A percentile compares a stretch with the other conserved stretches of the same genome.
These are phyloP conservation scores for Podarcis lilfordi DNA, from an alignment of 2,797 vertebrate genomes.

Conservation along the genomic window DNA sequence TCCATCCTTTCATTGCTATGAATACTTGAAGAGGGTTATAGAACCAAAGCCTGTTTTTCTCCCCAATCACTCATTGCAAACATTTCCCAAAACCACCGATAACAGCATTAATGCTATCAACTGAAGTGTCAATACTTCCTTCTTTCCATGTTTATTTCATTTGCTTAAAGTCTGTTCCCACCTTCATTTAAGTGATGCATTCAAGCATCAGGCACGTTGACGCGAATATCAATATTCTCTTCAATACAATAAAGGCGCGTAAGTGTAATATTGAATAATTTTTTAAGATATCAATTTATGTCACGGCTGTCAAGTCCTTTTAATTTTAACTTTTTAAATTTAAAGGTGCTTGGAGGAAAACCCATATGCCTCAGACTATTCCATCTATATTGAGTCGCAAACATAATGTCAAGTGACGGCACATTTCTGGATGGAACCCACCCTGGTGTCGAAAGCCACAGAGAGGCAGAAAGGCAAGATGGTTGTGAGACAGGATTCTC, in stretches of 20 bases:
- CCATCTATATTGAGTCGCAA: background rate
- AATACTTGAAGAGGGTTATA: no score
- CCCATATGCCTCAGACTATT: background rate
- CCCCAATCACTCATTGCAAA: no score
- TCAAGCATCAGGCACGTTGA: conserved; percentile 52
- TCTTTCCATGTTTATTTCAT: no score
- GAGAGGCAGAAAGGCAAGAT: background rate
- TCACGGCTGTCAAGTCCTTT: conserved; percentile 46
- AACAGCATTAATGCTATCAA: no score
- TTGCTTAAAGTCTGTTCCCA: conserved; percentile 31
- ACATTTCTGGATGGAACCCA: background rate
- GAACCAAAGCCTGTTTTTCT: no score
- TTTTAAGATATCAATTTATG: background rate
- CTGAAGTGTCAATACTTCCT: no score
- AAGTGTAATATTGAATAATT: conserved; percentile 44
- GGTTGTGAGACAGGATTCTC: no score
- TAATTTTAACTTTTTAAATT: conserved; percentile 40
- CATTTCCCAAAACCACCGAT: no score
- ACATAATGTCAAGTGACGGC: background rate
- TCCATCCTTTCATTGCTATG: no score
- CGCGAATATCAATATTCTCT: conserved; percentile 58
- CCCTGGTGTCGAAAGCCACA: no score
- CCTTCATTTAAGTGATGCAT: conserved; percentile 52
- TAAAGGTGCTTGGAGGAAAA: background rate
- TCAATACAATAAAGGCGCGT: conserved; percentile 58